A percentile compares a stretch with the other conserved stretches of the same genome.
These are phyloP conservation scores for Sciurus vulgaris DNA, from an alignment of 2,797 vertebrate genomes.

Conservation along the genomic window DNA sequence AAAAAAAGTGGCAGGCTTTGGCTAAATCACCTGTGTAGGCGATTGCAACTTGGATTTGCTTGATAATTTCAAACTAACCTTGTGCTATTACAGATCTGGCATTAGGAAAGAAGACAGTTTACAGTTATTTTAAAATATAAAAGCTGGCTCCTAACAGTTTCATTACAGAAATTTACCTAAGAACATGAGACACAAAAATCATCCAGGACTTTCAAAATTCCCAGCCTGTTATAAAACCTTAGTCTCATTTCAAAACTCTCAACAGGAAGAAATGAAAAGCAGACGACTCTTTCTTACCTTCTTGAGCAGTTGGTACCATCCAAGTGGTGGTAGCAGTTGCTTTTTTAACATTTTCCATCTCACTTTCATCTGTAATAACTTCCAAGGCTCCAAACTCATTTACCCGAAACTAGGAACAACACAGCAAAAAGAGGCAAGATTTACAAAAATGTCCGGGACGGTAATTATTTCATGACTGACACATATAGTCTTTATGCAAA, in stretches of 20 bases:
- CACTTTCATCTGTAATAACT: constrained; percentile 92
- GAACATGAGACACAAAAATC: constrained; percentile 47
- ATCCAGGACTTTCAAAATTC: constrained; percentile 62
- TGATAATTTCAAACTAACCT: constrained; percentile 68
- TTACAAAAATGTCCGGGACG: background rate
- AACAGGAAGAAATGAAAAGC: background rate
- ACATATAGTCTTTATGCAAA: background rate
- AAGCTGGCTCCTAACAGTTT: constrained; percentile 32
- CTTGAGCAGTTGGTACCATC: constrained; percentile 92
- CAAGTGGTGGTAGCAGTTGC: constrained; percentile 93
- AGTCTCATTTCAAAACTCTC: constrained; percentile 17
- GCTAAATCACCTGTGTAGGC: constrained; percentile 72
- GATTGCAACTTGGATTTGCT: constrained; percentile 65
- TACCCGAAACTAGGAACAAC: constrained; percentile 89
- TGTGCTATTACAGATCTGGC: constrained; percentile 72
- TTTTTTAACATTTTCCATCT: constrained; percentile 92
- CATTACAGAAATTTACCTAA: constrained; percentile 63
- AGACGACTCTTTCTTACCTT: constrained; percentile 86
- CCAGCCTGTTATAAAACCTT: constrained; percentile 40
- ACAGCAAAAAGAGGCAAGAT: constrained; percentile 50
- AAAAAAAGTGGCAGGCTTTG: constrained; percentile 78
- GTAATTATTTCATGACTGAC: background rate
- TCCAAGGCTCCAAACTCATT: constrained; percentile 94
- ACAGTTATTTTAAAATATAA: constrained; percentile 72
- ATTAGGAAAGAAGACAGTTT: constrained; percentile 70